Percentiles rank a stretch among this genome's conserved stretches.
These are phyloP conservation scores for Euthynnus affinis DNA, from an alignment of 2,797 vertebrate genomes.

Conservation along the genomic window DNA sequence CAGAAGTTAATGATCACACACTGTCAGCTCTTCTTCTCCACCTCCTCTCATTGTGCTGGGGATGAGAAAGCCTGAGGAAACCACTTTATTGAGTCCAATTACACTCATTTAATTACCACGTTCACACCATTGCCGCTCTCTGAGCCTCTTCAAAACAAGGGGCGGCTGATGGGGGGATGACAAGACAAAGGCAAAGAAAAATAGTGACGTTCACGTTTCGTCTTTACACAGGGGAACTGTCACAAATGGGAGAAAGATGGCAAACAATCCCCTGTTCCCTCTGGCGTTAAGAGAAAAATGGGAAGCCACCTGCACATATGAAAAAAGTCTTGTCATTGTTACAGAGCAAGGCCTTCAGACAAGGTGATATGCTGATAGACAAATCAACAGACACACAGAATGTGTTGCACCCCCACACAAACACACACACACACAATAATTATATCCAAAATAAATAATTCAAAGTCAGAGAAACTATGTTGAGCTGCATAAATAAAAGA, in stretches of 20 bases:
- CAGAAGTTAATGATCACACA: constrained; percentile 48
- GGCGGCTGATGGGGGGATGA: background rate
- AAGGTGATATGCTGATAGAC: constrained; percentile 61
- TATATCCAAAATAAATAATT: constrained; percentile 83
- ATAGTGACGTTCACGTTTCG: constrained; percentile 24
- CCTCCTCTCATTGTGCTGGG: constrained; percentile 31
- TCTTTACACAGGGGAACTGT: constrained; percentile 22
- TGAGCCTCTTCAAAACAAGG: constrained; percentile 31
- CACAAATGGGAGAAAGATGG: constrained; percentile 31
- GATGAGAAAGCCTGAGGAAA: constrained; percentile 44
- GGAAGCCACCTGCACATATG: background rate
- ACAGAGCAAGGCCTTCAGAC: constrained; percentile 51
- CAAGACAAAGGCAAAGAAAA: constrained; percentile 8
- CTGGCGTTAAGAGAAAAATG: constrained; percentile 7
- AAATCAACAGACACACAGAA: constrained; percentile 57
- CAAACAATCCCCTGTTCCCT: constrained; percentile 17
- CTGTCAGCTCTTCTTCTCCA: constrained; percentile 43
- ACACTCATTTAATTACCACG: constrained; percentile 53
- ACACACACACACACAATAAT: constrained; percentile 50
- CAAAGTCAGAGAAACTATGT: constrained; percentile 71
- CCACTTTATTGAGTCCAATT: constrained; percentile 55
- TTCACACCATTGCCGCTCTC: constrained; percentile 14
- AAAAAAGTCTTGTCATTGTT: constrained; percentile 35
- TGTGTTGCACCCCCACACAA: constrained; percentile 5
- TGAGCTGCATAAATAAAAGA: constrained; percentile 83